Conservation (phyloP, 2,797 vertebrate genomes). For the Choloepus didactylus region DNA sequence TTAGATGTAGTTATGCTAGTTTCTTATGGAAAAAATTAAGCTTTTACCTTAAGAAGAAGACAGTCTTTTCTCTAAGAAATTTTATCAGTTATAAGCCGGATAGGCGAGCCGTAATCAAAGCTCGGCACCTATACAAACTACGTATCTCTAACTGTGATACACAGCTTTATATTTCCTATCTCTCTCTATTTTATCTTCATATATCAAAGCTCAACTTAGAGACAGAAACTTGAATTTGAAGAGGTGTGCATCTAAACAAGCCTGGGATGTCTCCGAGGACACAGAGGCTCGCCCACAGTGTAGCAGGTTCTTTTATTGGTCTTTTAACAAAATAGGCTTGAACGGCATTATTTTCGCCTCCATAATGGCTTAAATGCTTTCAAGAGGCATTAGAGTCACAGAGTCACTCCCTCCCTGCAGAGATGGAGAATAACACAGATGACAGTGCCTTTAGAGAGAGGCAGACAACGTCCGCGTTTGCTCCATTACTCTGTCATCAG, state of each 20-base stretch:
- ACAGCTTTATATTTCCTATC: background rate
- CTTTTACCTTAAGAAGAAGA: background rate
- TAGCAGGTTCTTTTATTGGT: slow-evolving; percentile 52
- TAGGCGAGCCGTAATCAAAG: slow-evolving; percentile 13
- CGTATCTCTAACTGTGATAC: background rate
- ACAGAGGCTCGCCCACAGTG: background rate
- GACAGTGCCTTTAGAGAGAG: slow-evolving; percentile 83
- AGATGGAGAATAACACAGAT: slow-evolving; percentile 81
- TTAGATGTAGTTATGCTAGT: background rate
- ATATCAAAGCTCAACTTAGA: background rate
- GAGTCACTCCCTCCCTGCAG: slow-evolving; percentile 56
- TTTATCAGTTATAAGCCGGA: background rate
- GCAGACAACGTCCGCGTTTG: slow-evolving; percentile 81
- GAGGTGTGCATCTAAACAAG: background rate
- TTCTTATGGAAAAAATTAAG: background rate
- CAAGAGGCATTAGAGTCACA: slow-evolving; percentile 55
- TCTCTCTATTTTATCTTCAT: background rate
- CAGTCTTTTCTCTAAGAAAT: background rate
- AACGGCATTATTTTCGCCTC: slow-evolving; percentile 70
- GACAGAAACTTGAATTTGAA: slow-evolving; percentile 28
- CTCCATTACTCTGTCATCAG: slow-evolving; percentile 91
- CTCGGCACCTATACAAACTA: background rate
- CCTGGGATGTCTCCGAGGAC: background rate
- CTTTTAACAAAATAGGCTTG: slow-evolving; percentile 58
- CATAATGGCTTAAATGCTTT: slow-evolving; percentile 48